A percentile compares a stretch with the other conserved stretches of the same genome.
Conservation (phyloP, 30 jellyfish, hydroid and myxozoan genomes). For the Morbakka virulenta region DNA sequence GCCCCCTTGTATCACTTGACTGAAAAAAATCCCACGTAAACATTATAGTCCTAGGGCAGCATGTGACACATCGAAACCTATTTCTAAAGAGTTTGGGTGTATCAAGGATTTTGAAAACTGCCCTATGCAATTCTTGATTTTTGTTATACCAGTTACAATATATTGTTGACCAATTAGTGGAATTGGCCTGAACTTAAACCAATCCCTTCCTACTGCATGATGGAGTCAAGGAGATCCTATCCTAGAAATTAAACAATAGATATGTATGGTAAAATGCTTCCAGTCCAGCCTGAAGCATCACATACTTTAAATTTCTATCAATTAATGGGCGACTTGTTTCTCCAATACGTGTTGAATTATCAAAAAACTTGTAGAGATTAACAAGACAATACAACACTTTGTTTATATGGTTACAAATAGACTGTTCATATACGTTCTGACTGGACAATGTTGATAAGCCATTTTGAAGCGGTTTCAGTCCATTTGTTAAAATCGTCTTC, state of each 20-base stretch:
- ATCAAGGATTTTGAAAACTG: no score
- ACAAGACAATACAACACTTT: conserved; percentile 14
- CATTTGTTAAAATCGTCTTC: conserved; percentile 42
- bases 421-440: conserved; percentile 53
- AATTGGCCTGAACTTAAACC: no score
- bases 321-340: conserved; percentile 60
- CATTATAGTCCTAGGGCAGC: no score
- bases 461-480: conserved; percentile 51
- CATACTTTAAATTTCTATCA: conserved; percentile 55
- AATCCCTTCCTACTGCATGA: no score
- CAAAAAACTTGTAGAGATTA: conserved; percentile 53
- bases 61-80: no score
- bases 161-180: no score
- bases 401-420: conserved; percentile 24
- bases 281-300: conserved; percentile 61
- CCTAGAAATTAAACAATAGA: neutral
- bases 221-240: no score
- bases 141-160: no score
- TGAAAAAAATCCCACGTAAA: no score
- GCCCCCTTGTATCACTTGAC: no score
- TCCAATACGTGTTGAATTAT: neutral
- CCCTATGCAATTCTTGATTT: no score
- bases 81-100: no score
- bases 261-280: conserved; percentile 32
- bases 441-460: conserved; percentile 55